Conservation (phyloP, 2,888 invertebrate species). For the Syrphus vitripennis region DNA sequence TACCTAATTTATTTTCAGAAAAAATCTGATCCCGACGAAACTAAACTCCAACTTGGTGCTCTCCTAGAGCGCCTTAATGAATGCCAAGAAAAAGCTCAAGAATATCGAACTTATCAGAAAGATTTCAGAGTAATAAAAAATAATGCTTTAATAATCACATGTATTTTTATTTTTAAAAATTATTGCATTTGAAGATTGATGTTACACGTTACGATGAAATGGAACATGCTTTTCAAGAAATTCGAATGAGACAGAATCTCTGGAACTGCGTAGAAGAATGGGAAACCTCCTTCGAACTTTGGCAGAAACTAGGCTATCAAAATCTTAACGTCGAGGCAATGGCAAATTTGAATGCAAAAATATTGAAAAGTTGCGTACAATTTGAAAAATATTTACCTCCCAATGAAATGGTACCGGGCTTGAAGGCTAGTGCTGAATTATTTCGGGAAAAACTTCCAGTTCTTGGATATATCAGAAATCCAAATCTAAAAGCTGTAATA, state of each 20-base stretch:
- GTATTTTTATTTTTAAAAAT: background rate
- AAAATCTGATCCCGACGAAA: conserved; percentile 86
- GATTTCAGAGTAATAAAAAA: conserved; percentile 86
- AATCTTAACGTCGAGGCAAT: conserved; percentile 88
- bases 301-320: conserved; percentile 82
- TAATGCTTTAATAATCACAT: background rate
- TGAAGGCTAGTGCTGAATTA: conserved; percentile 89
- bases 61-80: conserved; percentile 85
- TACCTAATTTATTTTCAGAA: conserved; percentile 82
- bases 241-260: conserved; percentile 89
- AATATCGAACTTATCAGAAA: conserved; percentile 91
- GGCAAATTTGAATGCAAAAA: conserved; percentile 85
- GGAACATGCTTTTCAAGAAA: conserved; percentile 90
- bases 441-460: conserved; percentile 92
- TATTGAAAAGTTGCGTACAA: conserved; percentile 87
- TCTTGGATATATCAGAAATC: conserved; percentile 90
- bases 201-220: conserved; percentile 91
- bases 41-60: conserved; percentile 85
- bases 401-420: conserved; percentile 89
- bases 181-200: conserved; percentile 84
- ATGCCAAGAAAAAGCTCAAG: conserved; percentile 86
- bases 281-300: conserved; percentile 85
- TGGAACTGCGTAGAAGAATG: conserved; percentile 91
- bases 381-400: conserved; percentile 92
- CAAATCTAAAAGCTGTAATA: conserved; percentile 85